phyloP scores from a whole-genome alignment of 2,797 vertebrate genomes.

The Pangasius mekongensis region DNA sequence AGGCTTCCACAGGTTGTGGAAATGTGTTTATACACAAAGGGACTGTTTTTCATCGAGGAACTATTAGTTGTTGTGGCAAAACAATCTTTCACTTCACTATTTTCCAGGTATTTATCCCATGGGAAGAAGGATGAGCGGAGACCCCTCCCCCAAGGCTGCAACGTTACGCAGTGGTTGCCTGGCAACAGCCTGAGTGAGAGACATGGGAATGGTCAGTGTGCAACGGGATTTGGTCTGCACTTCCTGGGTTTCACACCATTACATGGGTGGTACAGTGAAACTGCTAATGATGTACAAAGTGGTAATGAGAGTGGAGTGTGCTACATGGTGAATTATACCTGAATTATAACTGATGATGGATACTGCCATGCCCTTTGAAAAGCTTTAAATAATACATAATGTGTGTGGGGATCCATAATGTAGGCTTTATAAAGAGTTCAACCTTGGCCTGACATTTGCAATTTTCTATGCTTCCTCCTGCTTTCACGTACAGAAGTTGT shows the following conservation, averaged over 20 bases:
- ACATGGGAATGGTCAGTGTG: conserved; percentile 43
- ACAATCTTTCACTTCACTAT: conserved; percentile 28
- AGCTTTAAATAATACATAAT: conserved; percentile 23
- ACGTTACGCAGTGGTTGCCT: conserved; percentile 36
- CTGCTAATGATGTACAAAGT: conserved; percentile 46
- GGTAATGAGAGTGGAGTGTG: conserved; percentile 58
- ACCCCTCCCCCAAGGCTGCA: conserved; percentile 2
- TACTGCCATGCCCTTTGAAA: conserved; percentile 10
- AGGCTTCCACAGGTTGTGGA: conserved; percentile 24
- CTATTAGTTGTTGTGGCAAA: conserved; percentile 36
- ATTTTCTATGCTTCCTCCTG: neutral
- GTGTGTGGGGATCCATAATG: conserved; percentile 1
- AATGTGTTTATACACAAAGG: conserved; percentile 35
- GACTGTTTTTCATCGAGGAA: conserved; percentile 30
- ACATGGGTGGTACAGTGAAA: conserved; percentile 36
- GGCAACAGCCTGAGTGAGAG: conserved; percentile 36
- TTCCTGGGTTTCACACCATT: conserved; percentile 44
- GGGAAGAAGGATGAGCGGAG: neutral
- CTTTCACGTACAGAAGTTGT: neutral
- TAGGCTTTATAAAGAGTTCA: neutral
- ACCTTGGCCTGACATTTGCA: neutral
- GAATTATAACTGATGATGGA: conserved; percentile 2
- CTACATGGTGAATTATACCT: conserved; percentile 21
- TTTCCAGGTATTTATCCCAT: conserved; percentile 39
- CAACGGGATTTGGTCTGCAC: conserved; percentile 13